These are phyloP conservation scores for Scrobipalpa atriplicella DNA, from an alignment of 2,888 invertebrate genomes.

Conservation along the genomic window DNA sequence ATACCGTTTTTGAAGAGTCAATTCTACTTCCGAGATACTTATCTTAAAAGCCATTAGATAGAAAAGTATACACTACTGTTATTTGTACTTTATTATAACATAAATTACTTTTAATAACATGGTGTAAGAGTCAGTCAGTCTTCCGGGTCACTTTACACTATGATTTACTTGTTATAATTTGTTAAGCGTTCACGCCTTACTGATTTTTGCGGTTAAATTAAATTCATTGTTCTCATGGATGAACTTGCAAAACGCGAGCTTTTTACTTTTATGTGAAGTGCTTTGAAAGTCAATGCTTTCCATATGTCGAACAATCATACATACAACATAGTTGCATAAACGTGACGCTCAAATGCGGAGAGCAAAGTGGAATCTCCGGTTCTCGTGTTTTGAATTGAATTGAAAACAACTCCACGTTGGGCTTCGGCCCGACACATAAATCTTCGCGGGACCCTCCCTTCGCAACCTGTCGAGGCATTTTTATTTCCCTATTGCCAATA, in stretches of 20 bases:
- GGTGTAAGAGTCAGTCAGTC: slow-evolving; percentile 5
- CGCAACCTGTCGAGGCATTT: slow-evolving; percentile 29
- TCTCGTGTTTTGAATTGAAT: slow-evolving; percentile 49
- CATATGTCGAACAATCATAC: slow-evolving; percentile 38
- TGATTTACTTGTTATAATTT: slow-evolving; percentile 13
- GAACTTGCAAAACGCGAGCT: neutral
- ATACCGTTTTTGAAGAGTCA: neutral
- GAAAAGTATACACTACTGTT: neutral
- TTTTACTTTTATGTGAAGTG: slow-evolving; percentile 1
- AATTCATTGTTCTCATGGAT: neutral
- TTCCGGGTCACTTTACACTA: slow-evolving; percentile 1
- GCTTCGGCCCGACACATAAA: slow-evolving; percentile 37
- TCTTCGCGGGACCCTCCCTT: slow-evolving; percentile 36
- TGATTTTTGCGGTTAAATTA: neutral
- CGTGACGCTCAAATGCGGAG: slow-evolving; percentile 32
- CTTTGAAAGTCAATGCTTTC: slow-evolving; percentile 35
- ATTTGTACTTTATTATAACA: neutral
- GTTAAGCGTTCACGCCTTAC: slow-evolving; percentile 8
- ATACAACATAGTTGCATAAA: slow-evolving; percentile 31
- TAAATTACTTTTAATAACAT: slow-evolving; percentile 14
- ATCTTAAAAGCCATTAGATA: neutral
- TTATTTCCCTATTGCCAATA: slow-evolving; percentile 33
- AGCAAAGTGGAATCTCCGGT: slow-evolving; percentile 39
- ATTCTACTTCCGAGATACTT: slow-evolving; percentile 1
- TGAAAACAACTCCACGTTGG: slow-evolving; percentile 44